phyloP scores from a whole-genome alignment of 2,113 vertebrate species.

The Bos taurus region ARS-UCD2.0 NC_037350.1:39644001-39644500 shows the following conservation, averaged over 20 bases:
- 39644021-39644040: conserved; percentile 53
- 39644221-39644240: neutral
- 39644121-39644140: neutral
- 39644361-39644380: neutral
- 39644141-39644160: neutral
- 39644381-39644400: neutral
- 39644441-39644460: neutral
- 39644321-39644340: neutral
- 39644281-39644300: neutral
- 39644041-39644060: conserved; percentile 37
- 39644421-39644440: neutral
- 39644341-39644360: neutral
- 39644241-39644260: neutral
- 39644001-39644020: conserved; percentile 19
- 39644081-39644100: neutral
- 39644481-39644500: neutral
- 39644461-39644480: neutral
- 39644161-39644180: neutral
- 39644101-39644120: neutral
- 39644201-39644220: neutral
- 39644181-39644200: neutral
- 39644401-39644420: neutral
- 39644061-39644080: conserved; percentile 36
- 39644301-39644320: neutral
- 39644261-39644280: neutral